These are phyloP conservation scores for Boleophthalmus pectinirostris DNA, from an alignment of 2,113 vertebrate genomes.

Conservation along the genomic window DNA sequence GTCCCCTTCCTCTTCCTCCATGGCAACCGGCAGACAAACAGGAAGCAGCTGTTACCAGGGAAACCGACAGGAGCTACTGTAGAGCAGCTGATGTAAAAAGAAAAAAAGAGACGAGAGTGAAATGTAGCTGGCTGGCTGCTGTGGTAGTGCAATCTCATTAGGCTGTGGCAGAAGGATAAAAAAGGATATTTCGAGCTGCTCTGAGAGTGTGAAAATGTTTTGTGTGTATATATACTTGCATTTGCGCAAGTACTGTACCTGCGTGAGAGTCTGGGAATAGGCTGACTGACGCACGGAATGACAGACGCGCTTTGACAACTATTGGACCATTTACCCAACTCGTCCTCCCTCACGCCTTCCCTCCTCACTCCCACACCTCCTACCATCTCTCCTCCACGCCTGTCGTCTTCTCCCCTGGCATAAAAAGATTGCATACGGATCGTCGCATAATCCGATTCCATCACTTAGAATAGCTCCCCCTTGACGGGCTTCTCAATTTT, in stretches of 20 bases:
- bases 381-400: slow-evolving; percentile 40
- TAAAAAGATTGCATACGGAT: slow-evolving; percentile 57
- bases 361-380: slow-evolving; percentile 53
- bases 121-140: slow-evolving; percentile 36
- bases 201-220: slow-evolving; percentile 40
- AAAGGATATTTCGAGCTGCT: slow-evolving; percentile 53
- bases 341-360: slow-evolving; percentile 24
- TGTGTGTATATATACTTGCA: slow-evolving; percentile 38
- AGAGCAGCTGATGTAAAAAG: slow-evolving; percentile 62
- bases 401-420: slow-evolving; percentile 56
- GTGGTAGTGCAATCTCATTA: slow-evolving; percentile 70
- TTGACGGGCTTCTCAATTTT: slow-evolving; percentile 29
- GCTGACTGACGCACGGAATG: slow-evolving; percentile 76
- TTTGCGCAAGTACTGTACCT: slow-evolving; percentile 67
- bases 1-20: slow-evolving; percentile 35
- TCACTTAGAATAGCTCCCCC: slow-evolving; percentile 55
- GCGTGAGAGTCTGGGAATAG: slow-evolving; percentile 76
- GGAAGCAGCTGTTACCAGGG: slow-evolving; percentile 81
- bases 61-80: slow-evolving; percentile 67
- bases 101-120: slow-evolving; percentile 29
- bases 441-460: slow-evolving; percentile 62
- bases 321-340: slow-evolving; percentile 38
- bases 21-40: slow-evolving; percentile 75
- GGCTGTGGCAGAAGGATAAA: slow-evolving; percentile 57
- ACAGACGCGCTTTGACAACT: slow-evolving; percentile 74